Base-by-base conservation (phyloP, 1,140 invertebrate genomes). In the Pseudomyrmex pallidus region DNA sequence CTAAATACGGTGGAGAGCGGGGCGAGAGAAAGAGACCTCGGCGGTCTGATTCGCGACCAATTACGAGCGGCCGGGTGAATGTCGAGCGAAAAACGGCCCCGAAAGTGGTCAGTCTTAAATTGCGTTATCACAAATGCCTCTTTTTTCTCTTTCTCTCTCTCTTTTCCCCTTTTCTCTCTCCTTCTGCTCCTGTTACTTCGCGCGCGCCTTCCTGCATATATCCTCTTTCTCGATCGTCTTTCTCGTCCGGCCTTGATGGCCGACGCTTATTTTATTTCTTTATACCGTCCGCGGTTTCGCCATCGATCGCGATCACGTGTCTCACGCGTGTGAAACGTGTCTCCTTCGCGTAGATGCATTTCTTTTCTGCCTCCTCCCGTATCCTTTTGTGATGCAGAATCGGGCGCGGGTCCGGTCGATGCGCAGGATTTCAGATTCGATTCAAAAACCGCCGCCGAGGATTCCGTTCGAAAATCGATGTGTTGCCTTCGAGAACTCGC, bases 1-100 rank as follows among this genome's bases (percentile, higher is more conserved):
- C 90, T 89, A 90, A 90, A 90, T 90, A 90, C 90, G 90, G 89
- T 63, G 35, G 5, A 35, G 35, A 35, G 35, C 5, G 35, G 35
- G 35, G 35, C 5, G 46, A 61, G 70, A 74, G 74, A 22, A 68
- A 88, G 82, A 87, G 67, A 87, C 77, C 68, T 52, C 74, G 15
- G 25, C 67, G 46, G 25, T 61, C 56, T 20, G 56, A 35, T 61
- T 85, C 46, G 74, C 46, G 74, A 74, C 84, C 87, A 86, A 89
- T 88, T 85, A 87, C 35, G 74, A 87, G 86, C 25, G 25, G 2
- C 25, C 9, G 22, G 62, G 56, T 67, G 85, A 88, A 87, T 87
- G 76, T 87, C 66, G 83, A 87, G 35, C 59, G 66, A 76, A 25
- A 70, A 73, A 82, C 74, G 50, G 74, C 64, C 77, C 74, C 76